Evolutionary conservation across 2,888 invertebrate genomes (phyloP).

Genomic region (Danaus chrysippus): DNA sequence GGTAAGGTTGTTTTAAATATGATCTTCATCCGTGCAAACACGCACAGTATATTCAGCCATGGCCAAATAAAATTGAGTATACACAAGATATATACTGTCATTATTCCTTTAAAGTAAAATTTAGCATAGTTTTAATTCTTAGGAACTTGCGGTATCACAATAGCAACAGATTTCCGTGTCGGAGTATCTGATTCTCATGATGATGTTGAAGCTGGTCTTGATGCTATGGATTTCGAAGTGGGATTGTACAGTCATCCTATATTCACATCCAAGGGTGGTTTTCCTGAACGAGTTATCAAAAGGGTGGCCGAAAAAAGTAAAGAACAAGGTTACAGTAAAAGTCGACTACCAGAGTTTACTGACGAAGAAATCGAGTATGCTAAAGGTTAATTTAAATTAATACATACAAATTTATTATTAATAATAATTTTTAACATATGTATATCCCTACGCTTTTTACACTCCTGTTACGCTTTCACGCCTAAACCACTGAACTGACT

Average conservation of each 20-base stretch:
- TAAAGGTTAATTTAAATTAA: constrained; percentile 43
- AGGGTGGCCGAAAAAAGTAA: constrained; percentile 63
- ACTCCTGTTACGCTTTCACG: too few relatives aligned
- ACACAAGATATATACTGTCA: too few relatives aligned
- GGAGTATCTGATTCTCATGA: constrained; percentile 45
- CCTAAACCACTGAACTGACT: too few relatives aligned
- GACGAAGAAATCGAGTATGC: constrained; percentile 55
- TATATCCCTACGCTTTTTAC: too few relatives aligned
- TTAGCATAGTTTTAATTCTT: constrained; percentile 5
- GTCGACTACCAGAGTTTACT: constrained; percentile 69
- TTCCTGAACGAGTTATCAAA: constrained; percentile 63
- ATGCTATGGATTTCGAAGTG: constrained; percentile 54
- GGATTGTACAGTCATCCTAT: constrained; percentile 71
- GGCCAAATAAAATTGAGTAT: too few relatives aligned
- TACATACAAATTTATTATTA: neutral
- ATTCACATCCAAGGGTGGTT: constrained; percentile 66
- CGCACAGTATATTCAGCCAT: too few relatives aligned
- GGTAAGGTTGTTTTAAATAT: too few relatives aligned
- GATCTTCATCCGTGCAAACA: too few relatives aligned
- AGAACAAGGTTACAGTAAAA: constrained; percentile 63
- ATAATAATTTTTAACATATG: neutral
- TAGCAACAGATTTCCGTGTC: constrained; percentile 56
- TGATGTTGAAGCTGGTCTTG: constrained; percentile 49
- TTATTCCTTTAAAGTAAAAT: neutral
- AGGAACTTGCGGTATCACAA: constrained; percentile 58